Evolutionary conservation across 92 coral and sea anemone species (phyloP), one percentile per base, ranked within the genome.

Genomic region (Zoanthus sansibaricus): DNA sequence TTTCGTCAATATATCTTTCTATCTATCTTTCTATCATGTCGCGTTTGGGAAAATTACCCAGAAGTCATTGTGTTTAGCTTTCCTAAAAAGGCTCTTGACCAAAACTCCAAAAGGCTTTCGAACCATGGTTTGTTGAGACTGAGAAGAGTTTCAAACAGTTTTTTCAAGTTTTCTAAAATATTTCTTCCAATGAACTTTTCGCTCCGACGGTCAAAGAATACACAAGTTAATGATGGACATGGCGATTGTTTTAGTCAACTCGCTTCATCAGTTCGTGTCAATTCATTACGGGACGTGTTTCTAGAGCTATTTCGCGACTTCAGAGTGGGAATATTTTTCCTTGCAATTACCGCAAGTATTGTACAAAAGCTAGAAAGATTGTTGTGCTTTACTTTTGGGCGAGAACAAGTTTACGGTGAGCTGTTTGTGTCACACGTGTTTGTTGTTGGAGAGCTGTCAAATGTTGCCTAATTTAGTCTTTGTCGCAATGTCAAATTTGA

Each of bases 381-480:
- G 73, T 9, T 68, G 73, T 68, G 37, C 73, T 68, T 68, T 68
- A 12, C 73, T 68, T 68, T 68, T 7, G 4, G 73, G 73, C 73
- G 73, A 68, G 15, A 68, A 68, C 73, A 68, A 68, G 42, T 68
- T 68, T 68, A 68, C 37, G 73, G 37, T 68, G 73, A 68, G 73
- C 42, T 68, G 25, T 25, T 25, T 25, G 25, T 25, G 25, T 25
- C 25, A 25, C 25, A 25, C 25, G 25, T 25, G 25, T 25, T 25
- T 25, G 25, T 25, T 25, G 25, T 25, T 25, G 25, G 25, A 25
- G 25, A 25, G 25, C 25, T 71, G 76, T 15, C 76, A 71, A 71
- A 71, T 71, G 51, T 33, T 71, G 76, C 76, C 33, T 71, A 71
- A 71, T 71, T 71, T 71, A 71, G 49, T 71, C 76, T 71, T 71